Percentiles rank a stretch among this genome's conserved stretches.
These are phyloP conservation scores for Campaea margaritaria DNA, from an alignment of 2,888 invertebrate species.

Conservation along the genomic window DNA sequence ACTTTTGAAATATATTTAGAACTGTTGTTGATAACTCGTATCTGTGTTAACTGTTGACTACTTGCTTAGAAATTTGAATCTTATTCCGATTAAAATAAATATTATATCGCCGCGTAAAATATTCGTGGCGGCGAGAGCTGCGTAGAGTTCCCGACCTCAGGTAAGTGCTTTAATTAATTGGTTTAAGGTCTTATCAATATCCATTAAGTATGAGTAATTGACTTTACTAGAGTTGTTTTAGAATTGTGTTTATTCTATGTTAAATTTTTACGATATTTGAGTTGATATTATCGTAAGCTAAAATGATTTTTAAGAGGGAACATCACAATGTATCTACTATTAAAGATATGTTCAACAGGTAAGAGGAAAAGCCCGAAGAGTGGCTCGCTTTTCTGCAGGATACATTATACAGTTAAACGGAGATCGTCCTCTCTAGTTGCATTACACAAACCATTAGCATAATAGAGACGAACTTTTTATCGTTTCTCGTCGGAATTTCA, in stretches of 20 bases:
- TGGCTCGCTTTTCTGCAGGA: constrained; percentile 16
- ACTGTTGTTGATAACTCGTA: constrained; percentile 80
- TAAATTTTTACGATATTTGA: background rate
- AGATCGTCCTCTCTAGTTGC: constrained; percentile 21
- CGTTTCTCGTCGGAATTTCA: constrained; percentile 20
- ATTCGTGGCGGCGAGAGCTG: constrained; percentile 47
- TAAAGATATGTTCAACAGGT: constrained; percentile 41
- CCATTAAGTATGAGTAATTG: constrained; percentile 14
- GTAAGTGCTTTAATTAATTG: constrained; percentile 53
- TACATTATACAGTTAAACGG: constrained; percentile 24
- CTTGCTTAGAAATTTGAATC: constrained; percentile 72
- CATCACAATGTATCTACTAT: no score
- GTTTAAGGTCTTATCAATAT: constrained; percentile 18
- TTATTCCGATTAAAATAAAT: constrained; percentile 64
- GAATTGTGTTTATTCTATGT: background rate
- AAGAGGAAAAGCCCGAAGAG: constrained; percentile 29
- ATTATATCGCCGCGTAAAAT: constrained; percentile 68
- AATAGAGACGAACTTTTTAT: constrained; percentile 30
- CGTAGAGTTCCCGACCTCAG: constrained; percentile 54
- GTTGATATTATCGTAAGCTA: no score
- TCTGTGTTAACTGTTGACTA: constrained; percentile 84
- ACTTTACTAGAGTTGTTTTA: constrained; percentile 7
- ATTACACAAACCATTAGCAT: constrained; percentile 37
- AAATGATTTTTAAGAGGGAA: no score
- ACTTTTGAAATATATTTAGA: constrained; percentile 80